Percentiles rank a stretch among this genome's conserved stretches.
phyloP scores from a whole-genome alignment of 2,113 vertebrate species.

The Scortum barcoo region DNA sequence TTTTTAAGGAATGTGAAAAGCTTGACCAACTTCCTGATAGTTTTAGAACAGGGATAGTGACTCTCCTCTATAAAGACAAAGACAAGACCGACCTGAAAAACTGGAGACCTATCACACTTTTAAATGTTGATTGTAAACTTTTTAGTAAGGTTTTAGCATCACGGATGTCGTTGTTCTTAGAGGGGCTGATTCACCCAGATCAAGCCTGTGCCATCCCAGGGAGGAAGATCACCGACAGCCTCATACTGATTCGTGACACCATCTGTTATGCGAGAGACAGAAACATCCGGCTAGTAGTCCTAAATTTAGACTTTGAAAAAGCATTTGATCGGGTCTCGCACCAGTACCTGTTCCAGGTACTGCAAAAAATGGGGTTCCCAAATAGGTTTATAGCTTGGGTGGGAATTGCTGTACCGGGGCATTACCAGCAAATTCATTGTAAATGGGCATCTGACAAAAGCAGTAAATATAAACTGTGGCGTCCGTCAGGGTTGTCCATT shows the following conservation, averaged over 20 bases:
- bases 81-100: slow-evolving; percentile 3
- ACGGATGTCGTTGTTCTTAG: background rate
- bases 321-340: slow-evolving; percentile 15
- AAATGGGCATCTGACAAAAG: slow-evolving; percentile 25
- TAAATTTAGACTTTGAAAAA: slow-evolving; percentile 15
- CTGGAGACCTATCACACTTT: slow-evolving; percentile 24
- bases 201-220: slow-evolving; percentile 3
- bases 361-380: slow-evolving; percentile 25
- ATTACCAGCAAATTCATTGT: slow-evolving; percentile 4
- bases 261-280: slow-evolving; percentile 9
- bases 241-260: background rate
- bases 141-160: slow-evolving; percentile 23
- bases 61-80: background rate
- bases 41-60: slow-evolving; percentile 32
- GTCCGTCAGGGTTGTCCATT: slow-evolving; percentile 28
- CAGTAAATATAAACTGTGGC: slow-evolving; percentile 10
- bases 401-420: background rate
- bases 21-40: background rate
- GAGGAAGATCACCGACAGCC: slow-evolving; percentile 30
- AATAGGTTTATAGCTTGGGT: background rate
- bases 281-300: background rate
- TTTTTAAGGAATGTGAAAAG: slow-evolving; percentile 10
- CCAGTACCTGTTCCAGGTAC: slow-evolving; percentile 11
- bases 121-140: slow-evolving; percentile 25
- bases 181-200: background rate